Evolutionary conservation across 1,140 invertebrate genomes (phyloP).

Genomic region (Eulimnadia texana): DNA sequence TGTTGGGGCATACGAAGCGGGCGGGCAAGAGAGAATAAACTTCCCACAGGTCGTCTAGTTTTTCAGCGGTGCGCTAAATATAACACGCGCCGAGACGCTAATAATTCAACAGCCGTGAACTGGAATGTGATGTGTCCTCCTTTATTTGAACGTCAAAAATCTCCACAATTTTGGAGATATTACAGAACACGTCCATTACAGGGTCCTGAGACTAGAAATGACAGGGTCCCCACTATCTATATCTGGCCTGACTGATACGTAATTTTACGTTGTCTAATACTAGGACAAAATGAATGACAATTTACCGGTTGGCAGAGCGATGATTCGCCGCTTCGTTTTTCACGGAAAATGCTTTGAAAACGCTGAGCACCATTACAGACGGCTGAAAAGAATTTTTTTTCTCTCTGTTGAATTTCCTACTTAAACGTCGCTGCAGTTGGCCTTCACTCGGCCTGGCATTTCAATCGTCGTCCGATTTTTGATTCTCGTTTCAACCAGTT

Average conservation of each 20-base stretch:
- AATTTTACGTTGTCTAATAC: no score
- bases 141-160: neutral
- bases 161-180: no score
- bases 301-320: neutral
- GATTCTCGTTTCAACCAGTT: neutral
- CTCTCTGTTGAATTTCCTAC: neutral
- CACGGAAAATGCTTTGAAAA: conserved; percentile 4
- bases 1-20: no score
- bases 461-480: no score
- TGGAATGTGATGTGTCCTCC: neutral
- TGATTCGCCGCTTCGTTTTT: conserved; percentile 12
- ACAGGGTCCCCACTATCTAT: no score
- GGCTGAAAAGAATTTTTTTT: neutral
- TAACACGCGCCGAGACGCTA: neutral
- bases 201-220: no score
- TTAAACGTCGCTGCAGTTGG: neutral
- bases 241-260: no score
- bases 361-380: conserved; percentile 6
- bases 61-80: neutral
- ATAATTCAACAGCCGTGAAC: neutral
- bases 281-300: no score
- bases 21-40: no score
- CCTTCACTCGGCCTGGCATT: neutral
- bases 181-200: no score
- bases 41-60: neutral